Percentiles rank a stretch among this genome's conserved stretches.
phyloP scores from a whole-genome alignment of 1,140 invertebrate genomes.

The Euwallacea fornicatus region DNA sequence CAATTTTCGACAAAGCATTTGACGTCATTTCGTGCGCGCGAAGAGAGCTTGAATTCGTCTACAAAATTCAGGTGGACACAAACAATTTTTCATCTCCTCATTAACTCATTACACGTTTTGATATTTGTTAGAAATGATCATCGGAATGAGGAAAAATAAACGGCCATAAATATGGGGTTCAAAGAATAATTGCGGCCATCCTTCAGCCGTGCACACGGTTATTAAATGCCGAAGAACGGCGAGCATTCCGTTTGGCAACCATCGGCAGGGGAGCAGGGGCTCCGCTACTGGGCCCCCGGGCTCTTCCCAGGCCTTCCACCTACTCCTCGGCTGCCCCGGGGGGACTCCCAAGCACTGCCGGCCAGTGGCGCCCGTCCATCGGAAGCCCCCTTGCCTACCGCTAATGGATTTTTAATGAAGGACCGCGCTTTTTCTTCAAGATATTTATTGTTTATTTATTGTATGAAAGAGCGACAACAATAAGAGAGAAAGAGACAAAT shows the following conservation, averaged over 20 bases:
- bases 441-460: neutral
- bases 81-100: no score
- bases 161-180: no score
- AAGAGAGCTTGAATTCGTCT: no score
- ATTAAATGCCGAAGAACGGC: slow-evolving; percentile 6
- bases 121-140: no score
- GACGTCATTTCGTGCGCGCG: no score
- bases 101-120: no score
- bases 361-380: slow-evolving; percentile 16
- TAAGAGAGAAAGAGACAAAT: neutral
- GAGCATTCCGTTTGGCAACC: slow-evolving; percentile 21
- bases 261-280: slow-evolving; percentile 30
- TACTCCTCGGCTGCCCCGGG: slow-evolving; percentile 36
- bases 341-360: slow-evolving; percentile 36
- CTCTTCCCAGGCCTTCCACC: slow-evolving; percentile 43
- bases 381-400: slow-evolving; percentile 4
- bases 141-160: no score
- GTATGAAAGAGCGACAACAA: neutral
- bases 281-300: slow-evolving; percentile 41
- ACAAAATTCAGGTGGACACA: no score
- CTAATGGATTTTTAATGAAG: slow-evolving; percentile 25
- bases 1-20: no score
- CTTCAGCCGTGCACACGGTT: neutral
- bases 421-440: neutral
- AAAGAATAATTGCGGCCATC: no score